Conservation (phyloP, 2,113 vertebrate genomes). For the Burhinus bistriatus region DNA sequence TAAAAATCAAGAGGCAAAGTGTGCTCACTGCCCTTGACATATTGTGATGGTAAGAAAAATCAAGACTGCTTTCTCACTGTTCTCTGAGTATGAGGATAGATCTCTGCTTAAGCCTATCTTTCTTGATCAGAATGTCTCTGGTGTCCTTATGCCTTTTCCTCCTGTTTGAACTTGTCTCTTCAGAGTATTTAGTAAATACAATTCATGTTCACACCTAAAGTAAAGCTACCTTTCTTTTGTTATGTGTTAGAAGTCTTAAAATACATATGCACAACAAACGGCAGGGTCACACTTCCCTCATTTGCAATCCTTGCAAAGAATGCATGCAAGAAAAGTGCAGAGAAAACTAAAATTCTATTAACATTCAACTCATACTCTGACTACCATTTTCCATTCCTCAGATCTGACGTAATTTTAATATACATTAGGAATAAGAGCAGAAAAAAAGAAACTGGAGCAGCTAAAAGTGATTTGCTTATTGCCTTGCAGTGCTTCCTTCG, state of each 20-base stretch:
- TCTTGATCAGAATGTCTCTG: constrained; percentile 37
- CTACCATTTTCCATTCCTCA: constrained; percentile 24
- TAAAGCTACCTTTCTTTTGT: constrained; percentile 46
- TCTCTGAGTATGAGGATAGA: constrained; percentile 1
- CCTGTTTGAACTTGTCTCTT: constrained; percentile 44
- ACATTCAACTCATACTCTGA: constrained; percentile 27
- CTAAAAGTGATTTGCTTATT: background rate
- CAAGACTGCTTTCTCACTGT: constrained; percentile 40
- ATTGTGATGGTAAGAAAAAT: constrained; percentile 58
- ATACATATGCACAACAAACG: constrained; percentile 29
- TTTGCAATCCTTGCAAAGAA: constrained; percentile 28
- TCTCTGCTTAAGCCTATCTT: constrained; percentile 25
- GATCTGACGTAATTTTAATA: constrained; percentile 45
- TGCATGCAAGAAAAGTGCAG: background rate
- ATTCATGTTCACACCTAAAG: constrained; percentile 44
- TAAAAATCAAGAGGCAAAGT: constrained; percentile 57
- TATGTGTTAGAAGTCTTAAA: constrained; percentile 42
- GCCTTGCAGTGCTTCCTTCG: background rate
- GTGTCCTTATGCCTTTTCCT: background rate
- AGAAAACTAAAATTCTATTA: constrained; percentile 42
- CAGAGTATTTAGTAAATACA: constrained; percentile 64
- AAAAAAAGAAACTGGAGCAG: background rate
- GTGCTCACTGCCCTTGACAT: constrained; percentile 41
- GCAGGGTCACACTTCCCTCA: background rate
- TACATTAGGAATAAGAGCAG: background rate